Conservation (phyloP, 2,113 vertebrate genomes). For the Pantherophis guttatus region DNA sequence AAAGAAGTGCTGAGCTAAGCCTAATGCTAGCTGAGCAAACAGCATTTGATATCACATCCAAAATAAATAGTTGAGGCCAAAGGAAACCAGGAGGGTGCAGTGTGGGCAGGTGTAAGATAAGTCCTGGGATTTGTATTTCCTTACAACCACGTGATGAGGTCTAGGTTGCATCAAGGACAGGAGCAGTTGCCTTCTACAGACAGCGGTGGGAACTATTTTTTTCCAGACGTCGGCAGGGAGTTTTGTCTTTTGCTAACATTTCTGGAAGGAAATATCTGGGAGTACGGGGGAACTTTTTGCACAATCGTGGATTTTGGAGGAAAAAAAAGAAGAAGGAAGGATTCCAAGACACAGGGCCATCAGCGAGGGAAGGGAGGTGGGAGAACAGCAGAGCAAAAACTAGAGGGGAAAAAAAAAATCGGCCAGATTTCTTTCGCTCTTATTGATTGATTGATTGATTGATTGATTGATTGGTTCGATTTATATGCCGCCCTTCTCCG, state of each 20-base stretch:
- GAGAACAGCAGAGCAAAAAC: neutral
- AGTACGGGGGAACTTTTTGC: constrained; percentile 1
- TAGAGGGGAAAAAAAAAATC: neutral
- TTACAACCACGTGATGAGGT: constrained; percentile 37
- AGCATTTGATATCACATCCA: constrained; percentile 60
- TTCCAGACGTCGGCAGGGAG: constrained; percentile 49
- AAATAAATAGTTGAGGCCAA: constrained; percentile 50
- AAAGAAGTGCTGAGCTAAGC: constrained; percentile 58
- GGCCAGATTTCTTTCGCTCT: neutral
- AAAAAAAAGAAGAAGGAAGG: neutral
- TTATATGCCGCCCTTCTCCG: no score
- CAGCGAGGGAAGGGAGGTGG: neutral
- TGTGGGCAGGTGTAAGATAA: neutral
- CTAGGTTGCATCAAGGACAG: neutral
- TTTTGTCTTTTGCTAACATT: constrained; percentile 22
- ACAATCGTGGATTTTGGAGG: constrained; percentile 33
- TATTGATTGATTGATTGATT: no score
- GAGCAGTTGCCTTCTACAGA: constrained; percentile 20
- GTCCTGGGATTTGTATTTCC: constrained; percentile 43
- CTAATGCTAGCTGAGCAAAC: constrained; percentile 49
- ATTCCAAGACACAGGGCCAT: neutral
- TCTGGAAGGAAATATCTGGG: constrained; percentile 4
- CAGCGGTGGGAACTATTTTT: constrained; percentile 16
- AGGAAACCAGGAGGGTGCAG: neutral
- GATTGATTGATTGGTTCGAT: no score